Evolutionary conservation across 2,797 vertebrate genomes (phyloP).

Genomic region (Danio kyathit): DNA sequence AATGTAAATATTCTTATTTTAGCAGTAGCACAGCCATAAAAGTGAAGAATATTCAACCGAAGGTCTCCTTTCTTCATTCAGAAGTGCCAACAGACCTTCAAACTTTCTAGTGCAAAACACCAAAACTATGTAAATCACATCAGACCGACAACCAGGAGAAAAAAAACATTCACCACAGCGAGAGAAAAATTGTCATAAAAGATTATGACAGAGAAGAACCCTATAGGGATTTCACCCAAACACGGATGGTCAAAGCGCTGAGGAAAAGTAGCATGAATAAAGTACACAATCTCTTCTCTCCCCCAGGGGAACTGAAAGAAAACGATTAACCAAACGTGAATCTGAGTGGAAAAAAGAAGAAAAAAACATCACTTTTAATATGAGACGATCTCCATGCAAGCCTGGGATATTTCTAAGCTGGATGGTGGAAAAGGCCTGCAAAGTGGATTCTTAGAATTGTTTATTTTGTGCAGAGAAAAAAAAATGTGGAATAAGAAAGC

Average conservation of each 20-base stretch:
- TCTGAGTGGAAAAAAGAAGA: background rate
- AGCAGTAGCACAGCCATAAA: background rate
- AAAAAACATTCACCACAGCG: background rate
- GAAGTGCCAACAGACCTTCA: background rate
- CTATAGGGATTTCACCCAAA: background rate
- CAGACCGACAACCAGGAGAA: background rate
- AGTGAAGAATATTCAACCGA: background rate
- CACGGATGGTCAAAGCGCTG: background rate
- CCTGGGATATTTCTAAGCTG: background rate
- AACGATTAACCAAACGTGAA: constrained; percentile 11
- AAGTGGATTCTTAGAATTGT: background rate
- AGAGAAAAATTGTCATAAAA: background rate
- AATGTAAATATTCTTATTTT: background rate
- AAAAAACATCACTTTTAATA: background rate
- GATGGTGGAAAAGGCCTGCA: background rate
- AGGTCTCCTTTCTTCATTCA: background rate
- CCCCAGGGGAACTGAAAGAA: background rate
- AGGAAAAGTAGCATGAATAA: constrained; percentile 23
- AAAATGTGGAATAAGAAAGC: background rate
- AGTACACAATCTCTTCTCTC: constrained; percentile 4
- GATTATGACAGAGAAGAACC: background rate
- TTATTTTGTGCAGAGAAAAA: background rate
- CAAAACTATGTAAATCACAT: background rate
- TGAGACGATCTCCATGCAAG: background rate
- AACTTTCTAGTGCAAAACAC: background rate